Conservation (phyloP, 2,888 invertebrate genomes). For the Venustoraphidia nigricollis region DNA sequence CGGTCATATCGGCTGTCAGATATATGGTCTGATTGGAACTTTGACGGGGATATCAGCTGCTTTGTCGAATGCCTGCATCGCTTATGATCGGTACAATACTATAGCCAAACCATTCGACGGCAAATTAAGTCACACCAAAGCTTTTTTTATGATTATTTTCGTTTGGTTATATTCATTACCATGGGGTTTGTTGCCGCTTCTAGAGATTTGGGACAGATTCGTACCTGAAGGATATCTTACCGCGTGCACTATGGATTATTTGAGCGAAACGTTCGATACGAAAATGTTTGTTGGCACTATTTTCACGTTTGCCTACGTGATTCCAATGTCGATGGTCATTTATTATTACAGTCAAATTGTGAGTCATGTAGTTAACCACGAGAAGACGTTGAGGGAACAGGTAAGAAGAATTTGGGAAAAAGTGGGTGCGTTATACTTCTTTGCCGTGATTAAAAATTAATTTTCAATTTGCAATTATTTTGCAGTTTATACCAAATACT, state of each 20-base stretch:
- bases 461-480: too few species aligned
- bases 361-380: slow-evolving; percentile 70
- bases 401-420: slow-evolving; percentile 19
- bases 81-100: slow-evolving; percentile 65
- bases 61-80: slow-evolving; percentile 72
- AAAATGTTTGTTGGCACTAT: slow-evolving; percentile 61
- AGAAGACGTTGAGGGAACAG: slow-evolving; percentile 61
- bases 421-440: too few species aligned
- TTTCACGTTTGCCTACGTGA: slow-evolving; percentile 59
- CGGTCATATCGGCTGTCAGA: slow-evolving; percentile 60
- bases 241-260: slow-evolving; percentile 69
- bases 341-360: slow-evolving; percentile 79
- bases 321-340: slow-evolving; percentile 62
- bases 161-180: slow-evolving; percentile 69
- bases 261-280: slow-evolving; percentile 64
- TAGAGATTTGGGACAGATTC: slow-evolving; percentile 72
- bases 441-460: too few species aligned
- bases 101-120: slow-evolving; percentile 75
- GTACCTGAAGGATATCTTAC: slow-evolving; percentile 86
- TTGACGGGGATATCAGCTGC: slow-evolving; percentile 66
- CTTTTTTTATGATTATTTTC: slow-evolving; percentile 52
- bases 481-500: too few species aligned
- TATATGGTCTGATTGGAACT: slow-evolving; percentile 60
- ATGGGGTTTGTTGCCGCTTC: slow-evolving; percentile 62
- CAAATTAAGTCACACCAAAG: slow-evolving; percentile 65